Conservation (phyloP, 2,888 invertebrate genomes). For the Hybos culiciformis region DNA sequence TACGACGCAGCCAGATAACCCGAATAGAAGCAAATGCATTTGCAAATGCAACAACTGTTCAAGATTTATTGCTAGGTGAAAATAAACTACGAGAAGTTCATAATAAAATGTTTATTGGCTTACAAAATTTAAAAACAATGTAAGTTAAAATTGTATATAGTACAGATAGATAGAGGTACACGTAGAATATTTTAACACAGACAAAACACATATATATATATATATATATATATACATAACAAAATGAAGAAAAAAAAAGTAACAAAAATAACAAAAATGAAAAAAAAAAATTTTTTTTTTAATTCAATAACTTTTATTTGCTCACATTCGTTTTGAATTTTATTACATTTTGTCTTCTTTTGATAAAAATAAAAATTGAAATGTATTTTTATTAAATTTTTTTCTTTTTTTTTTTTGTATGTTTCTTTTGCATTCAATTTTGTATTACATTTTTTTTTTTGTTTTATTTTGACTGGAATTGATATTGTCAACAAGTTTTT, state of each 20-base stretch:
- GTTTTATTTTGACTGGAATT: too few relatives aligned
- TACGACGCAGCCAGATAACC: slow-evolving; percentile 78
- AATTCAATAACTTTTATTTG: not conserved
- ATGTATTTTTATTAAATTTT: too few relatives aligned
- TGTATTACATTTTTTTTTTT: too few relatives aligned
- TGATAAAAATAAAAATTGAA: too few relatives aligned
- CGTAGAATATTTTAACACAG: not conserved
- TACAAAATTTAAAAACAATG: slow-evolving; percentile 71
- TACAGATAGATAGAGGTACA: not conserved
- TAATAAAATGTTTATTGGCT: slow-evolving; percentile 84
- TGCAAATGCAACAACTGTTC: slow-evolving; percentile 76
- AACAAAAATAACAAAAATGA: not conserved
- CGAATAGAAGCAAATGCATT: slow-evolving; percentile 89
- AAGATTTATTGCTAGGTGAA: slow-evolving; percentile 77
- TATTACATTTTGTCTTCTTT: too few relatives aligned
- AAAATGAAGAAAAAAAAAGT: not conserved
- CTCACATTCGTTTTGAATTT: too few relatives aligned
- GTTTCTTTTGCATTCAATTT: too few relatives aligned
- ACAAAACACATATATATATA: too few relatives aligned
- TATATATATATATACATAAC: not conserved
- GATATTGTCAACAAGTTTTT: too few relatives aligned
- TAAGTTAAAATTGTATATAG: slow-evolving; percentile 42
- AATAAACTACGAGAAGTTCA: slow-evolving; percentile 80
- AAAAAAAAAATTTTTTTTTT: not conserved
- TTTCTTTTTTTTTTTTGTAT: too few relatives aligned